These are phyloP conservation scores for Achatina immaculata DNA, from an alignment of 1,140 invertebrate species.

Conservation along the genomic window DNA sequence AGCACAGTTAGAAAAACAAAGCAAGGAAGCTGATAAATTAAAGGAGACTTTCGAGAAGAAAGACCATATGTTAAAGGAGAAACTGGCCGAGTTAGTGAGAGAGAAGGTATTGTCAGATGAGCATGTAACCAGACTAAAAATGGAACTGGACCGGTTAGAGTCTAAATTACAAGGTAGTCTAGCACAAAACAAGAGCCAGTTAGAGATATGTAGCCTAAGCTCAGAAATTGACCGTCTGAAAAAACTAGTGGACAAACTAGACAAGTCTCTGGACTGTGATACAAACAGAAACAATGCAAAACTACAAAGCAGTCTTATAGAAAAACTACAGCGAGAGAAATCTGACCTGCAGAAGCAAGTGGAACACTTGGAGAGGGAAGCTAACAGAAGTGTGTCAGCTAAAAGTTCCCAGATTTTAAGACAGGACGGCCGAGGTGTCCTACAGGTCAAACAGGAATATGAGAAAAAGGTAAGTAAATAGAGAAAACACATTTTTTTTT, in stretches of 20 bases:
- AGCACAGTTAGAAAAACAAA: slow-evolving; percentile 12
- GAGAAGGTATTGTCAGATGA: slow-evolving; percentile 4
- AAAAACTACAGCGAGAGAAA: slow-evolving; percentile 45
- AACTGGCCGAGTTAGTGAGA: slow-evolving; percentile 14
- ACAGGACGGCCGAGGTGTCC: slow-evolving; percentile 19
- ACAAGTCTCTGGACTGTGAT: slow-evolving; percentile 30
- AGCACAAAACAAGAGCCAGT: neutral
- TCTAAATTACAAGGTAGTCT: neutral
- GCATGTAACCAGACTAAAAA: slow-evolving; percentile 18
- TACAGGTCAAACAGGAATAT: slow-evolving; percentile 28
- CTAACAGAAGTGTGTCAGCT: neutral
- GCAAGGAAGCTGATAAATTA: slow-evolving; percentile 19
- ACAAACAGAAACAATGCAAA: slow-evolving; percentile 28
- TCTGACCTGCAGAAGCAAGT: slow-evolving; percentile 40
- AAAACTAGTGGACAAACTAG: slow-evolving; percentile 30
- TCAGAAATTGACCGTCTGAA: slow-evolving; percentile 33
- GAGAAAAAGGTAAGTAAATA: slow-evolving; percentile 41
- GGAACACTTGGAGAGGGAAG: slow-evolving; percentile 42
- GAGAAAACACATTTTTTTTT: too few relatives aligned
- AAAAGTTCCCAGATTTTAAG: slow-evolving; percentile 26
- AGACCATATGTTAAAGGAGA: neutral
- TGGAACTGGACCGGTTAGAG: slow-evolving; percentile 19
- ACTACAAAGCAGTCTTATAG: slow-evolving; percentile 34
- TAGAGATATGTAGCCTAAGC: slow-evolving; percentile 12
- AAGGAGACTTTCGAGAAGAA: neutral